These are phyloP conservation scores for Lamproptera curius DNA, from an alignment of 2,888 invertebrate genomes.

Conservation along the genomic window DNA sequence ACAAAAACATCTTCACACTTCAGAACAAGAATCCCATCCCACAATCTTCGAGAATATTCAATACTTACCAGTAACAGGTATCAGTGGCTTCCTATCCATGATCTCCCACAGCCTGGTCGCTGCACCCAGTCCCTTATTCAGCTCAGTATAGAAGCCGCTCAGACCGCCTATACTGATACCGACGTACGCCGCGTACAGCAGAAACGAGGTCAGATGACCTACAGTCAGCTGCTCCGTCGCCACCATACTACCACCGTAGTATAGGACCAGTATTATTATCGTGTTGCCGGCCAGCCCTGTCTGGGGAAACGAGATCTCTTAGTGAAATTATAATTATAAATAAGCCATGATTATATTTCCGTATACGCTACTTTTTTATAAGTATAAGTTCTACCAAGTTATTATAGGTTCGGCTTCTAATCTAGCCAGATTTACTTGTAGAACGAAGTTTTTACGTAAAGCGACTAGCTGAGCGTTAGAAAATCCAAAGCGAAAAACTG, in stretches of 20 bases:
- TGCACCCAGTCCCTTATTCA: constrained; percentile 96
- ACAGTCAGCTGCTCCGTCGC: constrained; percentile 86
- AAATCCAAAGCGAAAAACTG: too few species aligned
- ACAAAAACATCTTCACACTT: constrained; percentile 19
- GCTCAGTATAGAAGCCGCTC: constrained; percentile 95
- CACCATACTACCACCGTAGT: constrained; percentile 94
- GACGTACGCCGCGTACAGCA: constrained; percentile 96
- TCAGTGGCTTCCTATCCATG: constrained; percentile 86
- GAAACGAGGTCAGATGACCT: constrained; percentile 94
- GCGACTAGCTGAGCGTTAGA: too few species aligned
- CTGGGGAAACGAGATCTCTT: constrained; percentile 69
- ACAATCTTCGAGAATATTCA: too few species aligned
- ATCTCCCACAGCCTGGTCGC: constrained; percentile 94
- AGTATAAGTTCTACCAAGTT: too few species aligned
- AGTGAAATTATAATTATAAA: too few species aligned
- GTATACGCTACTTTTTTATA: too few species aligned
- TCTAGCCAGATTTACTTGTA: too few species aligned
- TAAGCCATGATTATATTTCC: too few species aligned
- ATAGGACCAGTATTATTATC: constrained; percentile 93
- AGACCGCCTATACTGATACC: constrained; percentile 93
- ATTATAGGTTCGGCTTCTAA: too few species aligned
- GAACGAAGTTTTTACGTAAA: too few species aligned
- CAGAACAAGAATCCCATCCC: too few species aligned
- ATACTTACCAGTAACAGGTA: constrained; percentile 82
- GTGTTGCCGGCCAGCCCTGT: constrained; percentile 93